phyloP scores from a whole-genome alignment of 2,888 invertebrate genomes.

The Drosophila anomelani region DNA sequence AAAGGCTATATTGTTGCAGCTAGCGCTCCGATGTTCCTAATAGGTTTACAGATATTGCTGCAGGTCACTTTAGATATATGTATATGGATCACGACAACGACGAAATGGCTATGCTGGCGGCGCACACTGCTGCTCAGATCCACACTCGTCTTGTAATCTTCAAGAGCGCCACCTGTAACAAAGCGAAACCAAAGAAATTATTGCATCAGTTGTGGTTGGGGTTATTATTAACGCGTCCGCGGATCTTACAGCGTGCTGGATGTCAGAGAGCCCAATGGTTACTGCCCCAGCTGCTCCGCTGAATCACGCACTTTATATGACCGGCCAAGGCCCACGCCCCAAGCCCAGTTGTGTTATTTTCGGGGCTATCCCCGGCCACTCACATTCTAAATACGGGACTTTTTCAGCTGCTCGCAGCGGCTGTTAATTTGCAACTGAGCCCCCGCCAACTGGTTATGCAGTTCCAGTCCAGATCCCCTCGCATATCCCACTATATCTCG shows the following conservation, averaged over 20 bases:
- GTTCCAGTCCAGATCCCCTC: slow-evolving; percentile 31
- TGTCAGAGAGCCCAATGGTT: slow-evolving; percentile 39
- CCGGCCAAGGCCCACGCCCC: slow-evolving; percentile 33
- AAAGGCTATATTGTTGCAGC: slow-evolving; percentile 60
- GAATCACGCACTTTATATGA: slow-evolving; percentile 70
- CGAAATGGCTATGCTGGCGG: slow-evolving; percentile 16
- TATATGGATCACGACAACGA: slow-evolving; percentile 28
- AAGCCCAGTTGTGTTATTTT: slow-evolving; percentile 54
- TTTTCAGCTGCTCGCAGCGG: slow-evolving; percentile 29
- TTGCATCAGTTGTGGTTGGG: slow-evolving; percentile 25
- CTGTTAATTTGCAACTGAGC: slow-evolving; percentile 42
- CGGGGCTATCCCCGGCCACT: slow-evolving; percentile 50
- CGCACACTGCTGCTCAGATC: slow-evolving; percentile 39
- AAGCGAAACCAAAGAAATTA: slow-evolving; percentile 23
- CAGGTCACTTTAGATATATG: slow-evolving; percentile 65
- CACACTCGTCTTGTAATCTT: slow-evolving; percentile 33
- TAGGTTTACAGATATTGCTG: slow-evolving; percentile 46
- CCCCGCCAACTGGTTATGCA: slow-evolving; percentile 44
- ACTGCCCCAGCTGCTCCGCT: slow-evolving; percentile 54
- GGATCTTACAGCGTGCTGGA: slow-evolving; percentile 55
- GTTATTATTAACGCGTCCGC: slow-evolving; percentile 11
- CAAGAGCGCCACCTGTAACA: slow-evolving; percentile 69
- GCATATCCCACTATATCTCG: slow-evolving; percentile 1
- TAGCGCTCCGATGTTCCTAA: slow-evolving; percentile 69
- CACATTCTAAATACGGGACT: slow-evolving; percentile 40